phyloP scores from a whole-genome alignment of 2,113 vertebrate species.

The Pitta sordida region DNA sequence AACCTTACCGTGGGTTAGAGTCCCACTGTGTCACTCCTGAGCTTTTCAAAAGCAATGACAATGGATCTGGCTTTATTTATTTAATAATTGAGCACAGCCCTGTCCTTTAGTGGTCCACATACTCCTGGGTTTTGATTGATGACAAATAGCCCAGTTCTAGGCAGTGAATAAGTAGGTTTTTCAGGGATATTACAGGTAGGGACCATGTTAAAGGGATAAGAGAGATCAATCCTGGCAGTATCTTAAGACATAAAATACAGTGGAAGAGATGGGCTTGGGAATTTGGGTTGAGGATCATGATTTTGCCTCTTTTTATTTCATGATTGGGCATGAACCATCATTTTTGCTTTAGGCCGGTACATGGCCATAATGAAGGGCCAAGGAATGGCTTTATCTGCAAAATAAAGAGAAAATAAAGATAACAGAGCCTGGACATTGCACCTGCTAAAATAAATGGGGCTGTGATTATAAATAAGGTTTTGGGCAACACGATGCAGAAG shows the following conservation, averaged over 20 bases:
- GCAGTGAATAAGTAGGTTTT: accelerated
- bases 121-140: not conserved
- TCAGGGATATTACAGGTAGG: not conserved
- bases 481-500: not conserved
- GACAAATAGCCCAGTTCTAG: not conserved
- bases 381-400: no score
- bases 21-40: not conserved
- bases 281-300: no score
- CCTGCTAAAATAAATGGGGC: not conserved
- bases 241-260: no score
- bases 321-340: no score
- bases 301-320: no score
- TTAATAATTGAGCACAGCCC: not conserved
- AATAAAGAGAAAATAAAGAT: not conserved
- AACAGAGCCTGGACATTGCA: not conserved
- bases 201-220: not conserved
- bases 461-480: not conserved
- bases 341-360: no score
- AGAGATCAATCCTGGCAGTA: not conserved
- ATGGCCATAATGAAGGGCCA: no score
- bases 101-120: not conserved
- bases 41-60: not conserved
- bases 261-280: no score
- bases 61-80: not conserved
- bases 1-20: not conserved